Evolutionary conservation across 2,888 invertebrate species (phyloP), one percentile per base, ranked within the genome.

Genomic region (Endomychus coccineus): DNA sequence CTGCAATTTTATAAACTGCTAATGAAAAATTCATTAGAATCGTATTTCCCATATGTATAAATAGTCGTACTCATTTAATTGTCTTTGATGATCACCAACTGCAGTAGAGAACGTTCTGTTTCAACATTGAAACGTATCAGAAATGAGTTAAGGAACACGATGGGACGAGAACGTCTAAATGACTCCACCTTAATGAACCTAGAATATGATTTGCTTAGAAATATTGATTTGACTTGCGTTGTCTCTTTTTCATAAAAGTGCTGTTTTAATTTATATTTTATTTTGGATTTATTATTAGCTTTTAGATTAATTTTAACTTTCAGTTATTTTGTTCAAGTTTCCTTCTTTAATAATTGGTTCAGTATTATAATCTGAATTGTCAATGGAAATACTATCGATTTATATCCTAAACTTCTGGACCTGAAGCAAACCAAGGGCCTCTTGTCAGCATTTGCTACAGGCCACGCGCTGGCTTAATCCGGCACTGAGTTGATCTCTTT

Each of bases 21-120:
- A 25, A 9, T 25, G 10, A 25, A 25, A 9, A 25, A 25, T 25
- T 25, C 25, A 9, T 25, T 25, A 25, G 25, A 25, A 25, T 25
- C 25, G 25, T 25, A 10, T 25, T 25, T 25, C 25, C 25, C 25
- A 25, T 9, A 25, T 25, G 5, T n/a, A 25, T 6, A 25, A 25
- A 25, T 25, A 7, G 21, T n/a, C 21, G 6, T 19, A n/a, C 21
- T 6, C 9, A 19, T 19, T 19, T 19, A 19, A 6, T 25, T 25
- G 10, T 25, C 25, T 25, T 10, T 25, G 7, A 25, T 25, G 25
- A 25, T 25, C 10, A 25, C 40, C 23, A 43, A 43, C 43, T 43
- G 43, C 43, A 36, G 40, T 29, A 36, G 30, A 13, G 30, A 43
- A 43, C 40, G 32, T 36, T 43, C 39, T 43, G 41, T 43, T 43